These are phyloP conservation scores for Procavia capensis DNA, from an alignment of 2,113 vertebrate species.

Conservation along the genomic window DNA sequence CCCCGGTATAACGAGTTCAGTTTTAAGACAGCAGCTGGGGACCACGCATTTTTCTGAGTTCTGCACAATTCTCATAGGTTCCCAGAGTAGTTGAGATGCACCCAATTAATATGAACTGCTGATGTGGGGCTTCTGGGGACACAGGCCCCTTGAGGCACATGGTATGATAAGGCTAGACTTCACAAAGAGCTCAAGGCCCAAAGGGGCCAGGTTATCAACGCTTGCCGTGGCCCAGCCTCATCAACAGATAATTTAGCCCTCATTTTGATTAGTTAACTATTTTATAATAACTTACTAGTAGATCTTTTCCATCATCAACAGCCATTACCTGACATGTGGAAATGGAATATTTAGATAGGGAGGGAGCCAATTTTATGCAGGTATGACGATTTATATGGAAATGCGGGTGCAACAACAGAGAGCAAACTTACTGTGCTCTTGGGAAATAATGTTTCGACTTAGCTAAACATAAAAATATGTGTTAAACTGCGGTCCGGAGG, in stretches of 20 bases:
- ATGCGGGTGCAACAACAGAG: conserved; percentile 33
- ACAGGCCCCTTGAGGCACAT: accelerated
- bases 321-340: conserved; percentile 17
- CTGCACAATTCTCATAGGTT: neutral
- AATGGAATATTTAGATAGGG: conserved; percentile 38
- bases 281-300: conserved; percentile 62
- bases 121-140: neutral
- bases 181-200: neutral
- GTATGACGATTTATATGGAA: conserved; percentile 6
- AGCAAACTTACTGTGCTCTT: neutral
- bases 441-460: conserved; percentile 12
- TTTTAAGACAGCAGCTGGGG: neutral
- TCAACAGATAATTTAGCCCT: conserved; percentile 1
- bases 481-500: neutral
- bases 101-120: neutral
- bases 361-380: conserved; percentile 5
- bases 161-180: neutral
- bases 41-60: neutral
- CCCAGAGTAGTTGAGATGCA: neutral
- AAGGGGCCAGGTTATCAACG: neutral
- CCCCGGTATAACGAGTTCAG: neutral
- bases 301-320: conserved; percentile 50
- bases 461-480: neutral
- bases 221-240: neutral
- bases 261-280: conserved; percentile 57